These are phyloP conservation scores for Metalampra italica DNA, from an alignment of 2,888 invertebrate species.

Conservation along the genomic window DNA sequence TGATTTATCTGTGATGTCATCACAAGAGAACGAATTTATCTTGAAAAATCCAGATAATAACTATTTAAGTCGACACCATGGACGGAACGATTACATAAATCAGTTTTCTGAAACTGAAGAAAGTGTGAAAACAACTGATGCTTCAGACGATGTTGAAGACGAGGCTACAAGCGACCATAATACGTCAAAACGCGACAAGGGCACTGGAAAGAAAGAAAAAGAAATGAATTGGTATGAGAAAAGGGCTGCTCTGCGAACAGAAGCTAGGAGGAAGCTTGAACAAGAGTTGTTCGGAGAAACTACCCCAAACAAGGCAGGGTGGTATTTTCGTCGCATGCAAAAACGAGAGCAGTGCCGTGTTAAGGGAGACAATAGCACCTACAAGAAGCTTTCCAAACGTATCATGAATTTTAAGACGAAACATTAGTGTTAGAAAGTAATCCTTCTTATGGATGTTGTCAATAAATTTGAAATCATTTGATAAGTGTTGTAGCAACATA, in stretches of 20 bases:
- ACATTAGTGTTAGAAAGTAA: constrained; percentile 28
- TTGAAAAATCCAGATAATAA: constrained; percentile 35
- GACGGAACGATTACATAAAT: constrained; percentile 27
- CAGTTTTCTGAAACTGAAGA: constrained; percentile 29
- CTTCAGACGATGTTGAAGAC: constrained; percentile 9
- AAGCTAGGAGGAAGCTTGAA: constrained; percentile 58
- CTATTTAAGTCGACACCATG: constrained; percentile 27
- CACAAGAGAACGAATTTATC: constrained; percentile 39
- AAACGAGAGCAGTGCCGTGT: constrained; percentile 65
- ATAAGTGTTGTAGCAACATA: constrained; percentile 11
- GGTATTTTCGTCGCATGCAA: constrained; percentile 72
- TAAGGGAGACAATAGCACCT: constrained; percentile 54
- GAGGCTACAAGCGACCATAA: constrained; percentile 18
- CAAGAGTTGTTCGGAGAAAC: constrained; percentile 53
- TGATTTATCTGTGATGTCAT: constrained; percentile 43
- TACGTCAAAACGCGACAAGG: constrained; percentile 13
- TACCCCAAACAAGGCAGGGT: constrained; percentile 52
- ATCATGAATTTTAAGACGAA: constrained; percentile 63
- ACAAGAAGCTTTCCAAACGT: constrained; percentile 48
- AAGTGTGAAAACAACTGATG: neutral
- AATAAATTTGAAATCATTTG: constrained; percentile 2
- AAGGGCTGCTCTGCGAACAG: constrained; percentile 47
- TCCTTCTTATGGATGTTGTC: neutral
- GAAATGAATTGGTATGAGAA: constrained; percentile 56
- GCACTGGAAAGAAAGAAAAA: constrained; percentile 24